A percentile compares a stretch with the other conserved stretches of the same genome.
These are phyloP conservation scores for Prochilodus magdalenae DNA, from an alignment of 2,113 vertebrate genomes.

Conservation along the genomic window DNA sequence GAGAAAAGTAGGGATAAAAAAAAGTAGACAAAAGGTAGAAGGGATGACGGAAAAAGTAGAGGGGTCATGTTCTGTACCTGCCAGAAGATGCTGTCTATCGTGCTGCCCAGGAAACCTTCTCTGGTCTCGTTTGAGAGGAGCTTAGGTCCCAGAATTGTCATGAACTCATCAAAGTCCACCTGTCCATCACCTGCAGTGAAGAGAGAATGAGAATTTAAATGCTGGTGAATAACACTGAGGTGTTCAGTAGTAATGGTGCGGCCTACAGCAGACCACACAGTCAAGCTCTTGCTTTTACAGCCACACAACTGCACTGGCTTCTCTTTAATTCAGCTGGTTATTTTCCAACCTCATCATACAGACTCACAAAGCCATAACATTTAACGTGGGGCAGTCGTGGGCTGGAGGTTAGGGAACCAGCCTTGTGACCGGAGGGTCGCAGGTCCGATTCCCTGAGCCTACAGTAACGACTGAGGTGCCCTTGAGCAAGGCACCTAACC, in stretches of 20 bases:
- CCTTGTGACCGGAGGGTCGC: too few relatives aligned
- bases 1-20: not conserved
- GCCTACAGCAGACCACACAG: not conserved
- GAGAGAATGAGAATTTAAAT: constrained; percentile 13
- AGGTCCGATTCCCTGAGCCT: too few relatives aligned
- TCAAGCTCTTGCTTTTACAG: not conserved
- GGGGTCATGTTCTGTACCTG: constrained; percentile 80
- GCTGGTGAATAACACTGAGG: not conserved
- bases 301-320: not conserved
- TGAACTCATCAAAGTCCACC: constrained; percentile 98
- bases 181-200: constrained; percentile 90
- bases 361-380: not conserved
- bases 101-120: constrained; percentile 95
- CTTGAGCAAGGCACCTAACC: too few relatives aligned
- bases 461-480: too few relatives aligned
- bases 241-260: constrained; percentile 3
- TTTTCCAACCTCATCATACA: not conserved
- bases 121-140: constrained; percentile 93
- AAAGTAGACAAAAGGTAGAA: not conserved
- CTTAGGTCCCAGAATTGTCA: constrained; percentile 98
- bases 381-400: too few relatives aligned
- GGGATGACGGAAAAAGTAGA: not conserved
- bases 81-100: constrained; percentile 99
- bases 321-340: constrained; percentile 3
- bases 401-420: too few relatives aligned